Evolutionary conservation across 2,797 vertebrate genomes (phyloP), one percentile per base, ranked within the genome.

Genomic region (Bryconaethiops microstoma): DNA sequence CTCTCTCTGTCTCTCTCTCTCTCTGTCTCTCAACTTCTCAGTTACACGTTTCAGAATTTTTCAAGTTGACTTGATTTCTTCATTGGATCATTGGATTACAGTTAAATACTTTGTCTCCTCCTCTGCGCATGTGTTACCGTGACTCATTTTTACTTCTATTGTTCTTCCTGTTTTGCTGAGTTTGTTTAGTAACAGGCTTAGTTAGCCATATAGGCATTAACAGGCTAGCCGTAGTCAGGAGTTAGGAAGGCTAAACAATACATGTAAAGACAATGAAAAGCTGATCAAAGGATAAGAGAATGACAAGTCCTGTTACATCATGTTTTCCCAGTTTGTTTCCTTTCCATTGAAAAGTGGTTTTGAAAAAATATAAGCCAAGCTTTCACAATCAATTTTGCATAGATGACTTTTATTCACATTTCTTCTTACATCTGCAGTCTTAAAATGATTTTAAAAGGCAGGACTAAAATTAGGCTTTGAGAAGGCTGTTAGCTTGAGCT

Each of bases 321-420:
- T 21, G 16, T 45, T 48, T 54, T 73, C 29, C 13, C 29, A 40
- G 57, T 21, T 59, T 62, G 14, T 48, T 81, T 64, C 52, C 73
- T 62, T 76, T 48, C 68, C 73, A 48, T 57, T n/a, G 9, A 79
- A 39, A 16, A 35, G 42, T 54, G 1, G 6, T 55, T 60, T 74
- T 17, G 40, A 13, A 52, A 55, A 73, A 25, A 50, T 9, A 62
- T 8, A 10, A 59, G 65, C 54, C 75, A 77, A n/a, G n/a, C n/a
- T 19, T 21, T 57, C 40, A 19, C 40, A 48, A 2, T 45, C n/a
- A n/a, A n/a, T 69, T 69, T 7, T 7, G 21, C 57, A 17, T 42
- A 23, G 16, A 8, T 16, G 65, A 3, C 23, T 23, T 64, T 13
- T 72, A 25, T 73, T 60, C 59, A 25, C 9, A 9, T 23, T 23